Evolutionary conservation across 2,113 vertebrate genomes (phyloP).

Genomic region (Solea senegalensis): DNA sequence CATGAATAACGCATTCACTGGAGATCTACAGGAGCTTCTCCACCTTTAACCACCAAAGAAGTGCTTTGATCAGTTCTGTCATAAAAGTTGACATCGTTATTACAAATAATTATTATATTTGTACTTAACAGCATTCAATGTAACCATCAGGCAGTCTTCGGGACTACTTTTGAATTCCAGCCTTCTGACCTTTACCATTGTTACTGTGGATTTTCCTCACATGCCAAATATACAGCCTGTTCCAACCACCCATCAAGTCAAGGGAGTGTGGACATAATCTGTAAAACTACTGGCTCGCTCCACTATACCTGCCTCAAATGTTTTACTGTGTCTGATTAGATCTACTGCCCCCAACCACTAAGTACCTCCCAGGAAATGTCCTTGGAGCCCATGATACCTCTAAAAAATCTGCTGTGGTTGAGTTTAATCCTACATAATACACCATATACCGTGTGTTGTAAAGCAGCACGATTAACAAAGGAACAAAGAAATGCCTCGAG

Average conservation of each 20-base stretch:
- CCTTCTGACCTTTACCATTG: constrained; percentile 17
- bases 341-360: constrained; percentile 69
- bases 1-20: neutral
- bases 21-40: neutral
- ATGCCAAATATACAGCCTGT: constrained; percentile 4
- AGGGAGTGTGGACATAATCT: constrained; percentile 65
- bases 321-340: constrained; percentile 71
- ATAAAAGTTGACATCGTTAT: neutral
- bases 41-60: neutral
- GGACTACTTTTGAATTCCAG: constrained; percentile 27
- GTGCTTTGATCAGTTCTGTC: neutral
- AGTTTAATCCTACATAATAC: constrained; percentile 11
- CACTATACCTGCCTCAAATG: constrained; percentile 55
- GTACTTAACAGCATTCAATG: neutral
- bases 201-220: constrained; percentile 33
- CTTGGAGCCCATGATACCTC: constrained; percentile 26
- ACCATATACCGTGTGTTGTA: neutral
- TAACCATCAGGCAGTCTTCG: neutral
- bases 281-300: constrained; percentile 72
- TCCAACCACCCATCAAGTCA: constrained; percentile 55
- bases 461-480: neutral
- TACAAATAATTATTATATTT: neutral
- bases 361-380: constrained; percentile 38
- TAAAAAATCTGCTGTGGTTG: constrained; percentile 17
- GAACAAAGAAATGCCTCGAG: neutral